Evolutionary conservation across 1,140 invertebrate genomes (phyloP).

Genomic region (Drosophila melanogaster): Release_6_plus_ISO1_MT NC_004354.4:1240001-1240500

Average conservation of each 20-base stretch:
- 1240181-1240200: background rate
- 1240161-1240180: constrained; percentile 3
- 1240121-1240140: background rate
- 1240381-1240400: constrained; percentile 35
- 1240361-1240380: constrained; percentile 59
- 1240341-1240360: constrained; percentile 78
- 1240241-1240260: background rate
- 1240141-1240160: background rate
- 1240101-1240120: background rate
- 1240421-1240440: constrained; percentile 27
- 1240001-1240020: too few relatives aligned
- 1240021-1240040: too few relatives aligned
- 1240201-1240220: background rate
- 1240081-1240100: too few relatives aligned
- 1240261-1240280: constrained; percentile 27
- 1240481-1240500: too few relatives aligned
- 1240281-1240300: constrained; percentile 1
- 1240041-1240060: too few relatives aligned
- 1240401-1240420: constrained; percentile 10
- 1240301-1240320: constrained; percentile 41
- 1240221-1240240: constrained; percentile 5
- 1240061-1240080: too few relatives aligned
- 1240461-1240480: too few relatives aligned
- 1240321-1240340: constrained; percentile 56
- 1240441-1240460: background rate